Evolutionary conservation across 2,888 invertebrate species (phyloP).

Genomic region (Volucella zonaria): DNA sequence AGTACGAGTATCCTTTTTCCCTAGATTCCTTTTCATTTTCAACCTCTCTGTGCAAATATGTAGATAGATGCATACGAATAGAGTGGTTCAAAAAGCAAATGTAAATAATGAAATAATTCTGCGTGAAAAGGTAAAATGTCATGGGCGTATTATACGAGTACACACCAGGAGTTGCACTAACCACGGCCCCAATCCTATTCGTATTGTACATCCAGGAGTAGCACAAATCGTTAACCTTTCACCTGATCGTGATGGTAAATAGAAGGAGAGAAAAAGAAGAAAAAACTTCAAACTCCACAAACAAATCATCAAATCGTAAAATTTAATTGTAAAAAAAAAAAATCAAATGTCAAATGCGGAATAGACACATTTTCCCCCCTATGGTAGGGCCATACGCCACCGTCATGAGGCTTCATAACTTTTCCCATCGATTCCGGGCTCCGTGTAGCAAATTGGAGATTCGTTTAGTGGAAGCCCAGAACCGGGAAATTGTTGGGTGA

Average conservation of each 20-base stretch:
- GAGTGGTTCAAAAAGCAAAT: no score
- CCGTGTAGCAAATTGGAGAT: constrained; percentile 45
- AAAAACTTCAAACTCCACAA: constrained; percentile 14
- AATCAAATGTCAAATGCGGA: constrained; percentile 60
- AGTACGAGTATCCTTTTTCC: constrained; percentile 2
- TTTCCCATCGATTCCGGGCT: constrained; percentile 23
- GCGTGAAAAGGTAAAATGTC: constrained; percentile 45
- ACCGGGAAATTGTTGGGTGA: constrained; percentile 36
- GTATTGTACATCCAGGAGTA: not conserved
- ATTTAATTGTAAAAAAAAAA: constrained; percentile 40
- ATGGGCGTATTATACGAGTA: constrained; percentile 24
- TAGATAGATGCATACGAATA: constrained; percentile 15
- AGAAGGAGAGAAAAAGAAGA: not conserved
- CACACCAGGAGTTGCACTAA: not conserved
- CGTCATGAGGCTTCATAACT: constrained; percentile 29
- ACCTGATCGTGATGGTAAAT: constrained; percentile 17
- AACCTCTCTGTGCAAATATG: not conserved
- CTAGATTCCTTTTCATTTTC: constrained; percentile 3
- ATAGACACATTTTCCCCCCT: constrained; percentile 31
- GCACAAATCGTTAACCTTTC: constrained; percentile 51
- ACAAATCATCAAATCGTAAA: not conserved
- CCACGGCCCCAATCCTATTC: not conserved
- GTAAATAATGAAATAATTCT: constrained; percentile 51
- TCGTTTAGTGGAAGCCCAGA: constrained; percentile 38
- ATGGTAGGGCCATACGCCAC: not conserved